phyloP scores from a whole-genome alignment of 2,113 vertebrate species.

The Silurus meridionalis region DNA sequence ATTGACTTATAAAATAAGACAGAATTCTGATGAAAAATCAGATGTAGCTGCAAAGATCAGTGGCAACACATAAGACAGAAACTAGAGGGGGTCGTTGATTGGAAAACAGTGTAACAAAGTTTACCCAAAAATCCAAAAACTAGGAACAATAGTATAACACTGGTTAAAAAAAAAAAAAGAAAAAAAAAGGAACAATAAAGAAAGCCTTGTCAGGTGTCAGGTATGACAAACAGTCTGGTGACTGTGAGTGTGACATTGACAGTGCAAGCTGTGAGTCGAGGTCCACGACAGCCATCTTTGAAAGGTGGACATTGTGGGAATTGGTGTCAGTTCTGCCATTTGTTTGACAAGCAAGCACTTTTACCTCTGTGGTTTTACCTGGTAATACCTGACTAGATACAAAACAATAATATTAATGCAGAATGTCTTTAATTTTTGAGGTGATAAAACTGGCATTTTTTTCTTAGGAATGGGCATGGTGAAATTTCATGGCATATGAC shows the following conservation, averaged over 20 bases:
- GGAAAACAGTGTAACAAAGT: no score
- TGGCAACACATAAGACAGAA: no score
- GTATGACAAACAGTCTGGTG: no score
- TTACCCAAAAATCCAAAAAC: not conserved
- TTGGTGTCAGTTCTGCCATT: not conserved
- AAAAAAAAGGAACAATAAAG: not conserved
- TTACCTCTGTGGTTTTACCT: not conserved
- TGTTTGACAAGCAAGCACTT: not conserved
- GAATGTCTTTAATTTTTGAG: not conserved
- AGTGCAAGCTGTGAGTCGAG: not conserved
- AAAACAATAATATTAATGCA: no score
- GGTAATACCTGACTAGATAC: no score
- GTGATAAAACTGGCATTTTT: not conserved
- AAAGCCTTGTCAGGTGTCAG: not conserved
- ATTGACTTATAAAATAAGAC: not conserved
- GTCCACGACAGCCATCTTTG: not conserved
- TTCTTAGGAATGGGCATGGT: not conserved
- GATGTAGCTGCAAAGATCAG: no score
- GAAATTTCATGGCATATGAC: not conserved
- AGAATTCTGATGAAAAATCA: no score
- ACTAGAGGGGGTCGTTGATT: no score
- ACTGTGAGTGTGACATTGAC: not conserved
- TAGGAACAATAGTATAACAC: not conserved
- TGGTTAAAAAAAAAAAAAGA: no score
- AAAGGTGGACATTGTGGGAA: not conserved